Conservation (phyloP, 2,113 vertebrate genomes). For the Mobula hypostoma region DNA sequence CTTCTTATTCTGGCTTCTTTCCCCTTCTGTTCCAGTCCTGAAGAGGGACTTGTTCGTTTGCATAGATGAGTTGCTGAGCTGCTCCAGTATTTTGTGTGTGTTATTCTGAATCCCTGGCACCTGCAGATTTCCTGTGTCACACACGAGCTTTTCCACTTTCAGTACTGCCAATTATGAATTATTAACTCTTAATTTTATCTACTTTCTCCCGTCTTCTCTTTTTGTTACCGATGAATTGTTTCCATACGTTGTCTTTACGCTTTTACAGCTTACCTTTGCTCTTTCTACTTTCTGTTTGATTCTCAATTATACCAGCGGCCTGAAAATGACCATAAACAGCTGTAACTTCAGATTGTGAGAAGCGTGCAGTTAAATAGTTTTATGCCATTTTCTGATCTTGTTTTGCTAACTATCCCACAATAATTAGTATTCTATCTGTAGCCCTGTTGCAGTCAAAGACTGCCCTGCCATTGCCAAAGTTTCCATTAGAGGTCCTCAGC, state of each 20-base stretch:
- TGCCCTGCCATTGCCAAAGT: neutral
- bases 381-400: neutral
- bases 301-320: neutral
- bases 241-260: neutral
- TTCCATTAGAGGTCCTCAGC: constrained; percentile 9
- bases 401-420: neutral
- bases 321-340: neutral
- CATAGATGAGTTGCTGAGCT: too few species aligned
- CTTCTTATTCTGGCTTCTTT: too few species aligned
- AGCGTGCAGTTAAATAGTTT: neutral
- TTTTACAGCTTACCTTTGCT: neutral
- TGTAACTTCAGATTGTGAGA: neutral
- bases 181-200: neutral
- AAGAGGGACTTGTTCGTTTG: too few species aligned
- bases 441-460: neutral
- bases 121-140: too few species aligned
- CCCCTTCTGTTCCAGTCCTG: too few species aligned
- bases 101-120: too few species aligned
- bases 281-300: neutral
- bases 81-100: too few species aligned
- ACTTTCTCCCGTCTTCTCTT: neutral
- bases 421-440: constrained; percentile 10
- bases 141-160: too few species aligned
- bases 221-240: neutral
- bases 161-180: too few species aligned